Base-by-base conservation (phyloP, 2,113 vertebrate genomes). In the Danionella cerebrum region DNA sequence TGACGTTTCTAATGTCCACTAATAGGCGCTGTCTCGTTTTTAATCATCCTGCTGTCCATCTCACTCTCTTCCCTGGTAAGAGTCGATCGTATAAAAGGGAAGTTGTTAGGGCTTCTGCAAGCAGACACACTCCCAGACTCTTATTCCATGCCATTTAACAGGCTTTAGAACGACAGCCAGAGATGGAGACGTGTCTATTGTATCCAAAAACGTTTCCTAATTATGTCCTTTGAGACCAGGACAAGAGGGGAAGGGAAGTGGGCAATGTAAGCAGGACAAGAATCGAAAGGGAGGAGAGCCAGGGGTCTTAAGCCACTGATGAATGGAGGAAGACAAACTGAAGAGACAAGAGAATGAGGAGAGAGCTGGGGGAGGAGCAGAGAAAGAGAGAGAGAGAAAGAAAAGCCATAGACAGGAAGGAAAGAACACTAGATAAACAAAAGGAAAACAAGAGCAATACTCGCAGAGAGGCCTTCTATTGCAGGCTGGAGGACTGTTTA, bases 351-450 rank as follows among this genome's bases (percentile, higher is more conserved):
- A 60, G 38, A 33, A 16, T 48, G 66, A 38, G 42, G 78, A 65
- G 60, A 24, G 66, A 78, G 78, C 79, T 39, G 54, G 54, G 54
- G 39, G 38, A 18, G 24, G 22, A 16, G 38, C 7, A 1, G 12
- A 35, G 54, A 80, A n/a, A n/a, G 85, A 83, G 82, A 82, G 76
- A 83, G 77, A 78, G 68, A 71, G 41, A 65, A 70, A 80, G 72
- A 78, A 72, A 79, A 67, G 64, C 70, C 76, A 42, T 63, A 70
- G 76, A 35, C 73, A 73, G 36, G 45, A 59, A 65, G 22, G 36
- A 25, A 48, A 42, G 35, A 53, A 53, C 38, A 39, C 35, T 55
- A 29, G 13, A 29, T 29, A 44, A 25, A 55, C 63, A 65, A 51
- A 24, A 38, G 45, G 13, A 51, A 8, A 51, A 29, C 63, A 39